These are phyloP conservation scores for Coenobita brevimanus DNA, from an alignment of 1,140 invertebrate genomes.

Conservation along the genomic window DNA sequence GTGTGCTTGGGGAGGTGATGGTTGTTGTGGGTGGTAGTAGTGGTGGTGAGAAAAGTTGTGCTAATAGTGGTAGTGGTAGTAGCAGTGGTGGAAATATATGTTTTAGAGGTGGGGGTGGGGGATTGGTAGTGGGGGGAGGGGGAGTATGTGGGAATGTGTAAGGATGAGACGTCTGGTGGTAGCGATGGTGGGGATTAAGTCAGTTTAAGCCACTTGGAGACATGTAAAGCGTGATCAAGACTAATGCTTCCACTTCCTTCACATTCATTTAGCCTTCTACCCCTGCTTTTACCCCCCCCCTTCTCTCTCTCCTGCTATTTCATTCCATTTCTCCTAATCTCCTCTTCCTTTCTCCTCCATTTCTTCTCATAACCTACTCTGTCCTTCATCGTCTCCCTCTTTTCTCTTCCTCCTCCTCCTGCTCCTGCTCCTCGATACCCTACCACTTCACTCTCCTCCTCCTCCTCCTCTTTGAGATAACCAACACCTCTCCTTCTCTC, in stretches of 20 bases:
- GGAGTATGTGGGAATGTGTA: neutral
- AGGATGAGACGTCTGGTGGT: neutral
- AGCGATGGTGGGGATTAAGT: constrained; percentile 8
- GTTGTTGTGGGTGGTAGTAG: no score
- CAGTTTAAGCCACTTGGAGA: constrained; percentile 24
- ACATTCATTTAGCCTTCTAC: neutral
- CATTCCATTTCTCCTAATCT: neutral
- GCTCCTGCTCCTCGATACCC: neutral
- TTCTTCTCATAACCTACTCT: neutral
- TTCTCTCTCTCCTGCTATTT: neutral
- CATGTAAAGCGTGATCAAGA: constrained; percentile 27
- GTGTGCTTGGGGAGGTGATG: no score
- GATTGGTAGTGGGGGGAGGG: neutral
- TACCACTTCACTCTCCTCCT: neutral
- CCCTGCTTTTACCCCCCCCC: neutral
- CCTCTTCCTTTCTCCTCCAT: neutral
- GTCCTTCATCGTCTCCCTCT: neutral
- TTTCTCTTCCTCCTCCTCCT: neutral
- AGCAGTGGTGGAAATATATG: no score
- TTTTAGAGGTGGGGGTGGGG: no score
- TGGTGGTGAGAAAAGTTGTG: no score
- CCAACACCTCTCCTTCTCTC: no score
- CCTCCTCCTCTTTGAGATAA: no score
- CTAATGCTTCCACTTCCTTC: neutral
- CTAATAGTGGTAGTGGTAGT: no score